Percentiles rank a stretch among this genome's conserved stretches.
Conservation (phyloP, 2,888 invertebrate species). For the Heliothis peltigera region DNA sequence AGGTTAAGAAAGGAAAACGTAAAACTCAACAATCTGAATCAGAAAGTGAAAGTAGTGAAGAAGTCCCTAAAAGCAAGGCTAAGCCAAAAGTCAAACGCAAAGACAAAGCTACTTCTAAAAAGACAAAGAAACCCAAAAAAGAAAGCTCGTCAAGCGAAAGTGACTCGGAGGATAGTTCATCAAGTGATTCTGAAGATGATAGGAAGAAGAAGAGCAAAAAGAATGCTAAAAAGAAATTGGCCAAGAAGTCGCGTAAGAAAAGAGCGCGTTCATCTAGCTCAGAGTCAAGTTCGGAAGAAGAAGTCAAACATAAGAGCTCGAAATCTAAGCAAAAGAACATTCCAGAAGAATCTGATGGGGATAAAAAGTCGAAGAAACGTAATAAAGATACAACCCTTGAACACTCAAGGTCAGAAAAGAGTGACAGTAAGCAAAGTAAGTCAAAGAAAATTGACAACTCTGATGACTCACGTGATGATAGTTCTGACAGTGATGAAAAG, state of each 20-base stretch:
- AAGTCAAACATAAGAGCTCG: slow-evolving; percentile 84
- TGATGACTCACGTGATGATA: slow-evolving; percentile 84
- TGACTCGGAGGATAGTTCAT: slow-evolving; percentile 87
- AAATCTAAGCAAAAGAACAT: slow-evolving; percentile 87
- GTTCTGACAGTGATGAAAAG: slow-evolving; percentile 88
- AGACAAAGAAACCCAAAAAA: slow-evolving; percentile 85
- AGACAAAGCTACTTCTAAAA: slow-evolving; percentile 90
- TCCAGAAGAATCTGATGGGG: slow-evolving; percentile 85
- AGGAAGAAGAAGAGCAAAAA: slow-evolving; percentile 88
- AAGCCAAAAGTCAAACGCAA: slow-evolving; percentile 86
- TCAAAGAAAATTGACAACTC: slow-evolving; percentile 83
- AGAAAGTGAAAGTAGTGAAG: slow-evolving; percentile 86
- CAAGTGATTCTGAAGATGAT: slow-evolving; percentile 87
- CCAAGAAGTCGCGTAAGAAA: slow-evolving; percentile 87
- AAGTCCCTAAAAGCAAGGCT: slow-evolving; percentile 81
- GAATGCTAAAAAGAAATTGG: slow-evolving; percentile 83
- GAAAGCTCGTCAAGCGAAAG: slow-evolving; percentile 87
- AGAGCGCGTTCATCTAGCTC: slow-evolving; percentile 86
- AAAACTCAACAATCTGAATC: slow-evolving; percentile 88
- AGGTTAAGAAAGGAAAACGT: slow-evolving; percentile 84
- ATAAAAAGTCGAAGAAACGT: slow-evolving; percentile 84
- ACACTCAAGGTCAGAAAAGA: slow-evolving; percentile 80
- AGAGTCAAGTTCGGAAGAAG: slow-evolving; percentile 88
- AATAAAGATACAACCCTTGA: slow-evolving; percentile 80
- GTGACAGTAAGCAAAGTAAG: slow-evolving; percentile 76